Conservation (phyloP, 2,797 vertebrate species). For the Sarcoramphus papa region DNA sequence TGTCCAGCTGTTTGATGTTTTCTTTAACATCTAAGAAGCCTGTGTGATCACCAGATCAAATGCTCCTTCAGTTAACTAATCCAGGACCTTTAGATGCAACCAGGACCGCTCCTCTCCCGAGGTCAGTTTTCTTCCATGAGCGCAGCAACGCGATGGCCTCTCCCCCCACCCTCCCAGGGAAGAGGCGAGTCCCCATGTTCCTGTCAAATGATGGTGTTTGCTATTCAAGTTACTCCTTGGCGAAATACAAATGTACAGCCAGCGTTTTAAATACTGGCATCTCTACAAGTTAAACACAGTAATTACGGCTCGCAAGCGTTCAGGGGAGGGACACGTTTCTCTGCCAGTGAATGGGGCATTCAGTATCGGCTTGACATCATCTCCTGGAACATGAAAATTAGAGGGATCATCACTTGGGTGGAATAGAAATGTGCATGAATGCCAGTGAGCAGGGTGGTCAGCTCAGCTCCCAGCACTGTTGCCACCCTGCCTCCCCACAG, state of each 20-base stretch:
- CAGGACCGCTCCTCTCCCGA: neutral
- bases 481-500: rapidly evolving
- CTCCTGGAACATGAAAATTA: neutral
- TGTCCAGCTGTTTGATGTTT: neutral
- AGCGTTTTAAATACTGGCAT: neutral
- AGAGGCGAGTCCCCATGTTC: neutral
- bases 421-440: neutral
- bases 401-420: neutral
- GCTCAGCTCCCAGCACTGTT: neutral
- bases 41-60: neutral
- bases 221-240: neutral
- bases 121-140: neutral
- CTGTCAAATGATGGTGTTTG: neutral
- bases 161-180: neutral
- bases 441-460: neutral
- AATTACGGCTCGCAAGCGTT: neutral
- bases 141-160: rapidly evolving
- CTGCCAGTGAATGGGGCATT: neutral
- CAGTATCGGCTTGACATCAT: neutral
- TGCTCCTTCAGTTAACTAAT: neutral
- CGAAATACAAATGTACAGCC: neutral
- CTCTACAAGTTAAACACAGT: neutral
- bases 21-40: neutral
- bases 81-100: neutral
- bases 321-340: neutral